Base-by-base conservation (phyloP, 2,113 vertebrate genomes). In the Carlito syrichta region DNA sequence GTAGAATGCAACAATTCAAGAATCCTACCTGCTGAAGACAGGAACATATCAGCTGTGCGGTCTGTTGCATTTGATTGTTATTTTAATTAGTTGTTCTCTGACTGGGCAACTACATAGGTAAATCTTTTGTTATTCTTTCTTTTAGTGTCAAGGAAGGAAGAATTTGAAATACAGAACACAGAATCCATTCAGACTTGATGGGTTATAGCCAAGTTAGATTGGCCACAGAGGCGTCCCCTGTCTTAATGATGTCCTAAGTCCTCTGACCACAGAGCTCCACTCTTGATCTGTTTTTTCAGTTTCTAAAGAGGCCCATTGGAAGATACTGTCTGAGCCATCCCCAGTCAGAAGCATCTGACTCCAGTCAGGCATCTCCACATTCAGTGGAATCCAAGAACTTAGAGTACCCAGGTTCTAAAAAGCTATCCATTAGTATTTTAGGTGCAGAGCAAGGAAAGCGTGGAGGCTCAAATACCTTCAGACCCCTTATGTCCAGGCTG, bases 351-450 rank as follows among this genome's bases (percentile, higher is more conserved):
- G 0, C 50, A n/a, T 87, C 93, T 91, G 54, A 94, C 92, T 87
- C 48, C n/a, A 58, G 38, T 91, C 73, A 95, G 93, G 73, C 56
- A 76, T 96, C 73, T 52, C 76, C 48, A 58, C 96, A 86, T 96
- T 77, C 3, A 32, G 66, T 95, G 20, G 66, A 92, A n/a, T 88
- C 69, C 69, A 45, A 85, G 89, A 86, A 77, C 87, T 54, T 8
- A 43, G 62, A 87, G 54, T 87, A 60, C 32, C 73, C 69, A 90
- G 69, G 13, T 82, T 91, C 94, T 90, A 82, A 77, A 77, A 4
- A 97, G 22, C 52, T 90, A 89, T 87, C 97, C 92, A 89, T 93
- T 94, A 97, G 58, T 90, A 86, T 94, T 81, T 58, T 86, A 90
- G 85, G 93, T 95, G 1, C 35, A 91, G 10, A 66, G 35, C 52